Base-by-base conservation (phyloP, 2,888 invertebrate genomes). In the Drosophila demipolita region DNA sequence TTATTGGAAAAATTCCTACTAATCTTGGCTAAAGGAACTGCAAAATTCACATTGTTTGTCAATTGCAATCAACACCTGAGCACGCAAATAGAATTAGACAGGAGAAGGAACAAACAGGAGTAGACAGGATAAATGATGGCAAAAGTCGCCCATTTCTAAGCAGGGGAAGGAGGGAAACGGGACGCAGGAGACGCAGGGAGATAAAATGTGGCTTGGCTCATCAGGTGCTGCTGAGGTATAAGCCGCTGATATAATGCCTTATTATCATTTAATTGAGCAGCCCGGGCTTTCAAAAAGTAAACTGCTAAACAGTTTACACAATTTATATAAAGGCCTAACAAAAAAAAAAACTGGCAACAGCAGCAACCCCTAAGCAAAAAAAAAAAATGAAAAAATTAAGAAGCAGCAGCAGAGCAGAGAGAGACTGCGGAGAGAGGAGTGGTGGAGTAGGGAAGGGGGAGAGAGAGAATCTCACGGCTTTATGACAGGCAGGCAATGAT, bases 181-280 rank as follows among this genome's bases (percentile, higher is more conserved):
- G 29, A 29, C 0, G 29, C n/a, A 40, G 36, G 12, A 6, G 29
- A 29, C 0, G 29, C n/a, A 40, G 36, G 12, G 8, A 26, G 2
- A 26, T n/a, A 2, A 20, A 53, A 53, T 48, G 68, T 11, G 53
- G 62, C 54, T 64, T 11, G 53, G 62, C 54, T 70, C 64, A 70
- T 70, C 78, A 78, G 78, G 74, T 78, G 78, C 70, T 74, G 78
- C 74, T 40, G 55, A 36, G 52, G 62, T n/a, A 52, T 73, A 75
- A 74, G 62, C 62, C 55, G 78, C 75, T 75, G 78, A 67, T 78
- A 66, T 66, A 78, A 78, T 68, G 75, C 78, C 81, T 74, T 80
- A 80, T 80, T 78, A 80, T 80, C 80, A 80, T 80, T 81, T 80
- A 80, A 80, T 80, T 80, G 80, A 80, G 80, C 81, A 79, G 78